Percentiles rank a stretch among this genome's conserved stretches.
phyloP scores from a whole-genome alignment of 1,140 invertebrate genomes.

The Whitmania pigra region DNA sequence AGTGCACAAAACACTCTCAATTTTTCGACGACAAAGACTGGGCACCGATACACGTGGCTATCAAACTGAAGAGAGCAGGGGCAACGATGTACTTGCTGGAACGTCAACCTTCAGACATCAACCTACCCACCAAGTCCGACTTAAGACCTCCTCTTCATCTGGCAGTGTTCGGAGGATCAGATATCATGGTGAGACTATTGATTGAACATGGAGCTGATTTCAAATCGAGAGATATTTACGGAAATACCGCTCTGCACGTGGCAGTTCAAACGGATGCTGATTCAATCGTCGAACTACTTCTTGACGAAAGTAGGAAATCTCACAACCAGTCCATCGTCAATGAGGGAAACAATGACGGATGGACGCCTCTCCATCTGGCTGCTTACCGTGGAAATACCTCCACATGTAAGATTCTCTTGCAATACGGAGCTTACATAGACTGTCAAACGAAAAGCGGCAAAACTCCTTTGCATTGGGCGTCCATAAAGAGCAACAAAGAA shows the following conservation, averaged over 20 bases:
- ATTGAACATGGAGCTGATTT: conserved; percentile 69
- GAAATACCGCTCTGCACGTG: conserved; percentile 18
- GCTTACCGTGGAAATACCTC: conserved; percentile 44
- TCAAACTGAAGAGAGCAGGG: not conserved
- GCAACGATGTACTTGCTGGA: not conserved
- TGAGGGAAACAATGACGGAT: conserved; percentile 55
- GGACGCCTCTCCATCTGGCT: conserved; percentile 26
- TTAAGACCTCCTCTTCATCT: conserved; percentile 62
- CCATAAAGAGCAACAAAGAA: not conserved
- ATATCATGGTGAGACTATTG: conserved; percentile 77
- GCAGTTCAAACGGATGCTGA: conserved; percentile 13
- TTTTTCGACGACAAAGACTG: not conserved
- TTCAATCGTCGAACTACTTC: not conserved
- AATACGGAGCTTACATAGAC: conserved; percentile 79
- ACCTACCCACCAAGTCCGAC: conserved; percentile 15
- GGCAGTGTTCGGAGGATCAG: conserved; percentile 91
- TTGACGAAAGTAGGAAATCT: not conserved
- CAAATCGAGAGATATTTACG: conserved; percentile 24
- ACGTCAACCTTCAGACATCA: not conserved
- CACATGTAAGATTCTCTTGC: conserved; percentile 74
- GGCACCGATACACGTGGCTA: conserved; percentile 15
- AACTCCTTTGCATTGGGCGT: conserved; percentile 26
- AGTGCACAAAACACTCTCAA: not conserved
- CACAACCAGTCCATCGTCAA: conserved; percentile 13
- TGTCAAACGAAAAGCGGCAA: conserved; percentile 55